Evolutionary conservation across 2,888 invertebrate genomes (phyloP).

Genomic region (Philaethria dido): DNA sequence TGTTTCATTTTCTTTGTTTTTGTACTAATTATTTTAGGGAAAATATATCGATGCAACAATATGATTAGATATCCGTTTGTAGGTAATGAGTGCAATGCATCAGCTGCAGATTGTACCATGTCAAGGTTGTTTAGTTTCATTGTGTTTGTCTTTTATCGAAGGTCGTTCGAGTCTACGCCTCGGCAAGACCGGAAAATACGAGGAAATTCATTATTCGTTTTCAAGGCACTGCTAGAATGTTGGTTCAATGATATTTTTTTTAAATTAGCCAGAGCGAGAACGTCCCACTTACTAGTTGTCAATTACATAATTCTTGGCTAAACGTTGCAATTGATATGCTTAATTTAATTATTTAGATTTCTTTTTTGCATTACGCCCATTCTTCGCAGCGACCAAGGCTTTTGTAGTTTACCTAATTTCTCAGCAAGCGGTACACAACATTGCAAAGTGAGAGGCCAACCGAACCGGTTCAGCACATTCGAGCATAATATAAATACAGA

Average conservation of each 20-base stretch:
- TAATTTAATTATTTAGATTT: conserved; percentile 56
- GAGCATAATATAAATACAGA: conserved; percentile 68
- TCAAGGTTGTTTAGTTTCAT: conserved; percentile 80
- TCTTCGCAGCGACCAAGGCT: conserved; percentile 69
- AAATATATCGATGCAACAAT: conserved; percentile 70
- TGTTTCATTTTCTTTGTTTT: conserved; percentile 48
- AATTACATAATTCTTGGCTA: conserved; percentile 56
- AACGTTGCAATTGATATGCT: conserved; percentile 51
- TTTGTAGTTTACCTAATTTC: conserved; percentile 82
- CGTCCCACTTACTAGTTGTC: conserved; percentile 30
- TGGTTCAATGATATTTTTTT: conserved; percentile 47
- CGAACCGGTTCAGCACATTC: conserved; percentile 78
- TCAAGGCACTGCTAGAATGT: conserved; percentile 72
- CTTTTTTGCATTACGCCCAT: conserved; percentile 65
- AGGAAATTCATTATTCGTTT: conserved; percentile 80
- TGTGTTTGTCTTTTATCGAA: conserved; percentile 79
- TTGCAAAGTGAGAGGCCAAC: conserved; percentile 83
- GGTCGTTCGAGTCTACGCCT: conserved; percentile 70
- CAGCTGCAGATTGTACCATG: conserved; percentile 68
- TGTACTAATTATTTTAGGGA: conserved; percentile 46
- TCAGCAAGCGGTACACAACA: conserved; percentile 68
- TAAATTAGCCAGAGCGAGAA: conserved; percentile 21
- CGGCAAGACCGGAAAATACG: conserved; percentile 77
- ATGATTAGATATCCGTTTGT: conserved; percentile 70
- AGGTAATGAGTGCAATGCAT: conserved; percentile 75